Conservation (phyloP, 2,888 invertebrate species). For the Synanthedon formicaeformis region DNA sequence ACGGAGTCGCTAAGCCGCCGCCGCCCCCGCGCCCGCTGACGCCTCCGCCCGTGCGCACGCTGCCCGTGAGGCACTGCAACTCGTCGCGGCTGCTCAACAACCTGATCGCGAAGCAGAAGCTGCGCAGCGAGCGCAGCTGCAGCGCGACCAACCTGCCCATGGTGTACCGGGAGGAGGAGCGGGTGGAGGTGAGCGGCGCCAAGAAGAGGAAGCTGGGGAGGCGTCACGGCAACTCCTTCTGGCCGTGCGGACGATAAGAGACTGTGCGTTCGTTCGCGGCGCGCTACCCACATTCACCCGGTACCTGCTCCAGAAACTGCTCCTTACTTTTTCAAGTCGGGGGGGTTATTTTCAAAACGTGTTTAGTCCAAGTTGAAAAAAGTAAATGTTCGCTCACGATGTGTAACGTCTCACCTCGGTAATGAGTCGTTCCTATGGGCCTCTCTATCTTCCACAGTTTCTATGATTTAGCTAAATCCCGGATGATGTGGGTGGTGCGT, state of each 20-base stretch:
- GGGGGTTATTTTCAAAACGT: neutral
- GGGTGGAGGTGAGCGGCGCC: conserved; percentile 41
- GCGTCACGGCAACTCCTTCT: conserved; percentile 50
- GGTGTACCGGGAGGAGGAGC: conserved; percentile 20
- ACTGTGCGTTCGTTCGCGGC: neutral
- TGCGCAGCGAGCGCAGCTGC: conserved; percentile 19
- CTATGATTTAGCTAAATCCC: too few relatives aligned
- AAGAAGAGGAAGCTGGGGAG: conserved; percentile 57
- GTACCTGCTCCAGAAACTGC: neutral
- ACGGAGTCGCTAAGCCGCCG: conserved; percentile 8
- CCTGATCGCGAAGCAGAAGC: conserved; percentile 33
- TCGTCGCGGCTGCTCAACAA: conserved; percentile 42
- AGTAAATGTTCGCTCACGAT: too few relatives aligned
- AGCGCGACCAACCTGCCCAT: conserved; percentile 24
- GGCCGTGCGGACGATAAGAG: conserved; percentile 58
- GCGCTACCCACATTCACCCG: neutral
- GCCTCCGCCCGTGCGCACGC: conserved; percentile 14
- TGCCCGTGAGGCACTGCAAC: conserved; percentile 37
- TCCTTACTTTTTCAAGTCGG: neutral
- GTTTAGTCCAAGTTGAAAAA: too few relatives aligned
- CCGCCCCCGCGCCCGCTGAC: conserved; percentile 4
- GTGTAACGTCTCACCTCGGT: too few relatives aligned
- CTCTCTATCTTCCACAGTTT: too few relatives aligned
- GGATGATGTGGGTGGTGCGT: neutral
- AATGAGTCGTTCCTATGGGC: too few relatives aligned